Percentiles rank a stretch among this genome's conserved stretches.
Conservation (phyloP, 2,113 vertebrate genomes). For the Edolisoma coerulescens region DNA sequence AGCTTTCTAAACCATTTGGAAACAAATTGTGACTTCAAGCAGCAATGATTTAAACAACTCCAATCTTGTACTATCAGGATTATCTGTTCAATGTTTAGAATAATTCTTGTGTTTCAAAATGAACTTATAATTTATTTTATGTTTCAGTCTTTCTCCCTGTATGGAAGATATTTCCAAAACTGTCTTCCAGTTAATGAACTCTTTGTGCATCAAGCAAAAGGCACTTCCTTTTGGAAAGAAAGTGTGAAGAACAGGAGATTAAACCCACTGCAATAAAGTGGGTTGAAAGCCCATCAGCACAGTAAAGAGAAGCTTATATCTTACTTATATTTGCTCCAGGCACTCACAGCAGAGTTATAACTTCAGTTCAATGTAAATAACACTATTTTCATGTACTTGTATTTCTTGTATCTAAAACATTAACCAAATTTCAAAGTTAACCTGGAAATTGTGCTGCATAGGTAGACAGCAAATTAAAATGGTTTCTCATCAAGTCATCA, state of each 20-base stretch:
- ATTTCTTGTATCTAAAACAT: not conserved
- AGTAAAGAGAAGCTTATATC: not conserved
- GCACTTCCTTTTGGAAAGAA: not conserved
- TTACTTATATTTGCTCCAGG: not conserved
- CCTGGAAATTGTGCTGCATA: not conserved
- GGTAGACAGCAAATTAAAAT: not conserved
- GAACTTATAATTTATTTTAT: not conserved
- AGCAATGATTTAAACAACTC: not conserved
- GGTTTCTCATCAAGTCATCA: not conserved
- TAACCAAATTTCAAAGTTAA: not conserved
- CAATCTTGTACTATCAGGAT: not conserved
- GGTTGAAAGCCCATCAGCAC: not conserved
- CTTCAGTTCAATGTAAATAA: not conserved
- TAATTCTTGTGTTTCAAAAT: not conserved
- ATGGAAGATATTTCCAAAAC: not conserved
- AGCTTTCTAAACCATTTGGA: not conserved
- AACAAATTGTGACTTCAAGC: not conserved
- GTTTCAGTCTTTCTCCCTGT: not conserved
- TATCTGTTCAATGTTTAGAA: not conserved
- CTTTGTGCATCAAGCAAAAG: not conserved
- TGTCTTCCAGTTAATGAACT: not conserved
- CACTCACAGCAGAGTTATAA: not conserved
- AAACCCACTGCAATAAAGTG: not conserved
- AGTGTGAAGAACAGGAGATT: not conserved
- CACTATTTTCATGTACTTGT: not conserved